Percentiles rank a stretch among this genome's conserved stretches.
These are phyloP conservation scores for Chrosomus eos DNA, from an alignment of 2,797 vertebrate species.

Conservation along the genomic window DNA sequence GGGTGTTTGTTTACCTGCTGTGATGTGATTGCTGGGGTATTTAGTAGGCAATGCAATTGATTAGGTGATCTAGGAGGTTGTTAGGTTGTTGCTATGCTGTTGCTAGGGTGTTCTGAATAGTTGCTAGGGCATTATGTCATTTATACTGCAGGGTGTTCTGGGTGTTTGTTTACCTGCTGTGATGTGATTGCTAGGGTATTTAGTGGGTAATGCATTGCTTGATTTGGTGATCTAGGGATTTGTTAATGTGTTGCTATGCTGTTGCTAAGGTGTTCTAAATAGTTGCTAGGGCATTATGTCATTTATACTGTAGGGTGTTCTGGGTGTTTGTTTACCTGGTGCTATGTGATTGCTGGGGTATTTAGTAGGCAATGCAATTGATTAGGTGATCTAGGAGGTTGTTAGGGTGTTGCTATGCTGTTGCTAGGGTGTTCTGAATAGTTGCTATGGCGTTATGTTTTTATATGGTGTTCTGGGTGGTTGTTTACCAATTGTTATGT, in stretches of 20 bases:
- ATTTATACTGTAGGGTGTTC: neutral
- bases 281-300: neutral
- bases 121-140: neutral
- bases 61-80: neutral
- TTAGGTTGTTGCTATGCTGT: neutral
- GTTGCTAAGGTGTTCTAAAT: neutral
- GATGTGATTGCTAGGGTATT: neutral
- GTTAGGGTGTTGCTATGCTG: neutral
- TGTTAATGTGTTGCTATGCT: neutral
- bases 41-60: neutral
- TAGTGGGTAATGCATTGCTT: neutral
- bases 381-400: neutral
- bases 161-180: neutral
- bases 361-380: neutral
- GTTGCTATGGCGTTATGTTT: neutral
- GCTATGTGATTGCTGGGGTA: neutral
- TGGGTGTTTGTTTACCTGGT: neutral
- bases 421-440: neutral
- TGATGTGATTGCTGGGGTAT: neutral
- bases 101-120: neutral
- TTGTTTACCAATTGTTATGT: neutral
- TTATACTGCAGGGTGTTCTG: neutral
- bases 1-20: neutral
- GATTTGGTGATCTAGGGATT: neutral
- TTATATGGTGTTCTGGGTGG: neutral